Percentiles rank a stretch among this genome's conserved stretches.
These are phyloP conservation scores for Copidosoma floridanum DNA, from an alignment of 1,140 invertebrate genomes.

Conservation along the genomic window DNA sequence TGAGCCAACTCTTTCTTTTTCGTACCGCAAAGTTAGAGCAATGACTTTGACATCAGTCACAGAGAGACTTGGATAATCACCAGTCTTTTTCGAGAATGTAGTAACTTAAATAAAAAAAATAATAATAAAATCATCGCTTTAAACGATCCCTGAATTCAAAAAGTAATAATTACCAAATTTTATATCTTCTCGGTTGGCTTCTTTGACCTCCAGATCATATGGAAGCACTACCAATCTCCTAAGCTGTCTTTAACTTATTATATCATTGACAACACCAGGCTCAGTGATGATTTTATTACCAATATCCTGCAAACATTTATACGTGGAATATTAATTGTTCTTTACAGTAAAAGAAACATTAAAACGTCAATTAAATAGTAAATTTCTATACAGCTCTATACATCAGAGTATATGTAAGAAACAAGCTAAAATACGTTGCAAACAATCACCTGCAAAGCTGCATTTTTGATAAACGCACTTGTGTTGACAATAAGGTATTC, in stretches of 20 bases:
- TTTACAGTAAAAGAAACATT: too few species aligned
- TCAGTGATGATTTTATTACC: constrained; percentile 83
- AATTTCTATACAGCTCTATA: too few species aligned
- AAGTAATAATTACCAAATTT: constrained; percentile 65
- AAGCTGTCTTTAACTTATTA: constrained; percentile 82
- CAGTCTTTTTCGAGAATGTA: constrained; percentile 95
- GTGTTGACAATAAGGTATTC: too few species aligned
- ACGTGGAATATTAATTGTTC: too few species aligned
- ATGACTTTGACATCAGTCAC: constrained; percentile 92
- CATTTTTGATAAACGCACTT: too few species aligned
- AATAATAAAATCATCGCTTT: too few species aligned
- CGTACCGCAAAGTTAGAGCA: constrained; percentile 88
- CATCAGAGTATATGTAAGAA: too few species aligned
- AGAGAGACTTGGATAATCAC: constrained; percentile 90
- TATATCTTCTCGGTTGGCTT: constrained; percentile 79
- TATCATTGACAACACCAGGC: constrained; percentile 86
- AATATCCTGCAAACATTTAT: constrained; percentile 74
- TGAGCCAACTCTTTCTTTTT: constrained; percentile 78
- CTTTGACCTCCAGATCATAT: constrained; percentile 79
- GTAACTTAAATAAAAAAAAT: constrained; percentile 61
- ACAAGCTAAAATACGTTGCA: too few species aligned
- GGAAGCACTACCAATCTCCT: constrained; percentile 82
- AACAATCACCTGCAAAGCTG: too few species aligned
- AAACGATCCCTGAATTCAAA: too few species aligned
- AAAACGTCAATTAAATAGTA: too few species aligned